Conservation (phyloP, 92 coral and sea anemone species). For the Meandrina meandrites region DNA sequence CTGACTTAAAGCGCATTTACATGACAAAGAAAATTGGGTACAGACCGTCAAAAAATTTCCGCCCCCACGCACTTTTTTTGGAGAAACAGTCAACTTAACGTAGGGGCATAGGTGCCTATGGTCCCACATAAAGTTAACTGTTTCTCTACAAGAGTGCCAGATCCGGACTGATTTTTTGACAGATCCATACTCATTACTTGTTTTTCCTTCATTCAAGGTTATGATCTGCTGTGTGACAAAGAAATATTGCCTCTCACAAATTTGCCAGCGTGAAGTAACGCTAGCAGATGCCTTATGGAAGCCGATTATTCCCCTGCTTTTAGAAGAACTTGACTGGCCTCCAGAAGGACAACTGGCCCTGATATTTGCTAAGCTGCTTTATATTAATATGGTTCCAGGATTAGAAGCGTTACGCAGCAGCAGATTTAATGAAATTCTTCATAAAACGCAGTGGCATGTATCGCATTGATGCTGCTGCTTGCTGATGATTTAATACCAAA, state of each 20-base stretch:
- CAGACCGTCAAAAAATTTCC: too few species aligned
- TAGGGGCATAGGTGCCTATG: too few species aligned
- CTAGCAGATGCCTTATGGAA: slow-evolving; percentile 68
- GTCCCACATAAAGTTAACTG: too few species aligned
- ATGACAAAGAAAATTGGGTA: too few species aligned
- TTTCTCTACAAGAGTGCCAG: too few species aligned
- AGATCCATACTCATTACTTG: not conserved
- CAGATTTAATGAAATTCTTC: not conserved
- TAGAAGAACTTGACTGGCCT: not conserved
- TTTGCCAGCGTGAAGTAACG: slow-evolving; percentile 78
- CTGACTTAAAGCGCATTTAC: too few species aligned
- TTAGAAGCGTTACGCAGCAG: not conserved
- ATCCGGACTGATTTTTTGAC: too few species aligned
- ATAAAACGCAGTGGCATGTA: not conserved
- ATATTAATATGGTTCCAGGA: slow-evolving; percentile 52
- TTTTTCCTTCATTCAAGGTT: slow-evolving; percentile 27
- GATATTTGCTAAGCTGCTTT: slow-evolving; percentile 70
- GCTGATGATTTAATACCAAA: too few species aligned
- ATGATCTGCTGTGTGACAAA: slow-evolving; percentile 66
- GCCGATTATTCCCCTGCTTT: slow-evolving; percentile 29
- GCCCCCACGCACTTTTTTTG: too few species aligned
- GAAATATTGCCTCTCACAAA: slow-evolving; percentile 64
- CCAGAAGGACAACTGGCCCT: not conserved
- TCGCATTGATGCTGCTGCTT: not conserved
- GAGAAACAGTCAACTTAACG: too few species aligned